Evolutionary conservation across 1,140 invertebrate species (phyloP).

Genomic region (Oncopodura yosiiana): DNA sequence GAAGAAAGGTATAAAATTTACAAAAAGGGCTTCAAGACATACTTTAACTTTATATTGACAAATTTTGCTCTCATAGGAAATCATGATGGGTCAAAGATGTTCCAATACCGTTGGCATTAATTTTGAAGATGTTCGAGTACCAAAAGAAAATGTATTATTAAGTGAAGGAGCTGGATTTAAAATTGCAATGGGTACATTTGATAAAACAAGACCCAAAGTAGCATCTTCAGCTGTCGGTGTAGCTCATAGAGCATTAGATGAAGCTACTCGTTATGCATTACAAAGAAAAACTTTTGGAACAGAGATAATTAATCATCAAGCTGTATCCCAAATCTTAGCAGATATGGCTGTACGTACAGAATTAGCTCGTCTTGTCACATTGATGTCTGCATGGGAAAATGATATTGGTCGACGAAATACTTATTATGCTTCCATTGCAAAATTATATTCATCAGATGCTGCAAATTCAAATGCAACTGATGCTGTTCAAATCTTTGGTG

Average conservation of each 20-base stretch:
- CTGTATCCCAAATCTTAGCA: slow-evolving; percentile 86
- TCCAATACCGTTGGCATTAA: slow-evolving; percentile 93
- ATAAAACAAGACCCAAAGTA: slow-evolving; percentile 83
- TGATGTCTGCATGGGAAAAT: slow-evolving; percentile 77
- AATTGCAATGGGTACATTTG: slow-evolving; percentile 94
- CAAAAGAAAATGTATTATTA: slow-evolving; percentile 84
- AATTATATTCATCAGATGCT: slow-evolving; percentile 79
- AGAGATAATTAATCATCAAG: slow-evolving; percentile 64
- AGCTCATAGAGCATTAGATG: slow-evolving; percentile 71
- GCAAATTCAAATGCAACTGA: slow-evolving; percentile 91
- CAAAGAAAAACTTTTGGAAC: slow-evolving; percentile 92
- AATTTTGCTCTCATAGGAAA: slow-evolving; percentile 48
- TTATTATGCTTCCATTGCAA: slow-evolving; percentile 83
- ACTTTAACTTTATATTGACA: background rate
- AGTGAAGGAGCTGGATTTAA: slow-evolving; percentile 86
- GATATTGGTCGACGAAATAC: slow-evolving; percentile 74
- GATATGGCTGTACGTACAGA: slow-evolving; percentile 94
- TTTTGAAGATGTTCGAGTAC: slow-evolving; percentile 93
- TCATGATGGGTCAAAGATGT: slow-evolving; percentile 93
- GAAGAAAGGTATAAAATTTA: slow-evolving; percentile 60
- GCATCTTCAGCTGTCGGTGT: slow-evolving; percentile 82
- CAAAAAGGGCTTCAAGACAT: no score
- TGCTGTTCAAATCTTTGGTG: slow-evolving; percentile 91
- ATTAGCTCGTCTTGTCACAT: slow-evolving; percentile 72
- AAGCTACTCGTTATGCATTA: slow-evolving; percentile 84